phyloP scores from a whole-genome alignment of 2,113 vertebrate species.

The Hippoglossus stenolepis region DNA sequence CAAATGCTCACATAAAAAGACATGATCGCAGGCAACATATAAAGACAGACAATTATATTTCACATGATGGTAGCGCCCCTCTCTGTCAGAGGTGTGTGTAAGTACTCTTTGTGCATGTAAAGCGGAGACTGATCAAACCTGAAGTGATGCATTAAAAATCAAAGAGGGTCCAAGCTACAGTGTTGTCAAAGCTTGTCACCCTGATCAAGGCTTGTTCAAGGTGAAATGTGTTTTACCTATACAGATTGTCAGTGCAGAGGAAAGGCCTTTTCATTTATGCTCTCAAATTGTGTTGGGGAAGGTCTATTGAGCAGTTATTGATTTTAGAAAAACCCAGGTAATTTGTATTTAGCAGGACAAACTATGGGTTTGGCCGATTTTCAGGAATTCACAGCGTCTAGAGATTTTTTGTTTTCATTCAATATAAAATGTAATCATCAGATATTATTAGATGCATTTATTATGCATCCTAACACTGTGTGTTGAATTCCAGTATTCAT shows the following conservation, averaged over 20 bases:
- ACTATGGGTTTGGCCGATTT: background rate
- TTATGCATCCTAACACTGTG: background rate
- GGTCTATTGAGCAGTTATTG: background rate
- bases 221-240: slow-evolving; percentile 36
- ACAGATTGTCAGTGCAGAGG: background rate
- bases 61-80: background rate
- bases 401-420: background rate
- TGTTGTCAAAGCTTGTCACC: slow-evolving; percentile 3
- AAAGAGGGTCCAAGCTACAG: slow-evolving; percentile 14
- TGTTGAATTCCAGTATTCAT: too few relatives aligned
- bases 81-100: background rate
- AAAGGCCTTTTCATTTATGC: slow-evolving; percentile 15
- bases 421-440: background rate
- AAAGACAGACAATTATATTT: background rate
- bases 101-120: background rate
- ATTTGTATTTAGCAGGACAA: slow-evolving; percentile 11
- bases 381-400: background rate
- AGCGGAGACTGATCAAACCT: slow-evolving; percentile 21
- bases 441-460: background rate
- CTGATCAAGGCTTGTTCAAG: slow-evolving; percentile 14
- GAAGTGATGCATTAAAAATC: slow-evolving; percentile 30
- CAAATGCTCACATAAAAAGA: background rate
- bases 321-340: background rate
- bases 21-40: background rate
- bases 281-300: background rate